Evolutionary conservation across 2,113 vertebrate genomes (phyloP).

Genomic region (Vimba vimba): DNA sequence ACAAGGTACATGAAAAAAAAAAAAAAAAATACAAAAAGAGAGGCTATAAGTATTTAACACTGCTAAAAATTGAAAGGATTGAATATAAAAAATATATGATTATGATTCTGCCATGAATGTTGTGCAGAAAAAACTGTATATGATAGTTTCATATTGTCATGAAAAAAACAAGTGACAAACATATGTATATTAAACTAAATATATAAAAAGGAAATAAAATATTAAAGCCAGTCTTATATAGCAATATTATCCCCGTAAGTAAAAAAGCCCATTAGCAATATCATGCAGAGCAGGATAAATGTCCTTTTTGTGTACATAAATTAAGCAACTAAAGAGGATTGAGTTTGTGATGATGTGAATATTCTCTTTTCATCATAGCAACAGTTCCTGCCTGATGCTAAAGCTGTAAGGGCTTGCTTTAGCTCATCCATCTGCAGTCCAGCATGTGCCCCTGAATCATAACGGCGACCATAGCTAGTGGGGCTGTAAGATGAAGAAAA

Average conservation of each 20-base stretch:
- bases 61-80: slow-evolving; percentile 13
- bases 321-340: slow-evolving; percentile 76
- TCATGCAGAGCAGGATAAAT: slow-evolving; percentile 87
- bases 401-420: slow-evolving; percentile 51
- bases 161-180: background rate
- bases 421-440: slow-evolving; percentile 51
- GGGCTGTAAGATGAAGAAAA: slow-evolving; percentile 90
- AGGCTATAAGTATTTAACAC: slow-evolving; percentile 14
- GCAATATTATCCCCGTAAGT: slow-evolving; percentile 58
- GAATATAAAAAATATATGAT: background rate
- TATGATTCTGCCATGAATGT: slow-evolving; percentile 17
- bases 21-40: background rate
- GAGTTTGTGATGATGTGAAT: slow-evolving; percentile 47
- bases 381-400: slow-evolving; percentile 48
- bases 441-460: slow-evolving; percentile 56
- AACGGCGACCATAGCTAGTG: slow-evolving; percentile 88
- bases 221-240: slow-evolving; percentile 57
- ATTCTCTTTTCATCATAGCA: slow-evolving; percentile 58
- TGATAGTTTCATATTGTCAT: slow-evolving; percentile 8
- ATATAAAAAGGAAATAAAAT: slow-evolving; percentile 50
- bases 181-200: slow-evolving; percentile 24
- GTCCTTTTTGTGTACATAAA: slow-evolving; percentile 60
- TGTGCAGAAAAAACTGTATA: slow-evolving; percentile 25
- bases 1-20: background rate
- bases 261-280: slow-evolving; percentile 67